phyloP scores from a whole-genome alignment of 1,140 invertebrate genomes.

The Caenorhabditis brenneri region DNA sequence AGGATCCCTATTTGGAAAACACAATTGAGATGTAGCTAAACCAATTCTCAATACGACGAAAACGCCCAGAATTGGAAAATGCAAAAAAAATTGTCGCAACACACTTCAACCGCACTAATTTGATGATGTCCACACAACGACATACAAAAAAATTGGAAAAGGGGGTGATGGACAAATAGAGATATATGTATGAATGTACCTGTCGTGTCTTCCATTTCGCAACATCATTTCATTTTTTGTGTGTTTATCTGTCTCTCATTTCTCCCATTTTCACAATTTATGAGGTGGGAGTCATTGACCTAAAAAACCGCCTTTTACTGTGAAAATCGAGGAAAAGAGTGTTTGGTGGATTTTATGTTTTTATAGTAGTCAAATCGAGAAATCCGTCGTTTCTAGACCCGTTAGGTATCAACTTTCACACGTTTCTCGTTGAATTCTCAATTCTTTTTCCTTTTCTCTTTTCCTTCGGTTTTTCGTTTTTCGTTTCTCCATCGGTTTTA shows the following conservation, averaged over 20 bases:
- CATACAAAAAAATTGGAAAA: conserved; percentile 21
- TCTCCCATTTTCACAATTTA: conserved; percentile 31
- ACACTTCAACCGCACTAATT: conserved; percentile 43
- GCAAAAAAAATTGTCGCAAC: conserved; percentile 1
- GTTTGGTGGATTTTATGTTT: conserved; percentile 2
- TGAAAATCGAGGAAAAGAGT: neutral
- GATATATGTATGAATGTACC: conserved; percentile 23
- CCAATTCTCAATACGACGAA: neutral
- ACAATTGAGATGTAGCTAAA: neutral
- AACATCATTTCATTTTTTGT: neutral
- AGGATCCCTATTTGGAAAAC: no score
- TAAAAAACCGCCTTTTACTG: conserved; percentile 23
- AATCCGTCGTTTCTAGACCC: neutral
- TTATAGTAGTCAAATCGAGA: conserved; percentile 26
- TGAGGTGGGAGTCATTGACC: conserved; percentile 39
- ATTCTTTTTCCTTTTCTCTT: neutral
- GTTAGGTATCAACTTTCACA: conserved; percentile 37
- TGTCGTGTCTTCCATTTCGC: conserved; percentile 34
- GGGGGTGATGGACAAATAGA: conserved; percentile 35
- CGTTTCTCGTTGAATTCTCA: conserved; percentile 9
- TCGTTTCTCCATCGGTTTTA: neutral
- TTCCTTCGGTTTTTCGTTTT: neutral
- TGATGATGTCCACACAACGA: conserved; percentile 22
- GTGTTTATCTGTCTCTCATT: conserved; percentile 1
- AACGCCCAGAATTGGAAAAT: neutral